Percentiles rank a stretch among this genome's conserved stretches.
Conservation (phyloP, 2,888 invertebrate species). For the Pristionchus entomophagus region DNA sequence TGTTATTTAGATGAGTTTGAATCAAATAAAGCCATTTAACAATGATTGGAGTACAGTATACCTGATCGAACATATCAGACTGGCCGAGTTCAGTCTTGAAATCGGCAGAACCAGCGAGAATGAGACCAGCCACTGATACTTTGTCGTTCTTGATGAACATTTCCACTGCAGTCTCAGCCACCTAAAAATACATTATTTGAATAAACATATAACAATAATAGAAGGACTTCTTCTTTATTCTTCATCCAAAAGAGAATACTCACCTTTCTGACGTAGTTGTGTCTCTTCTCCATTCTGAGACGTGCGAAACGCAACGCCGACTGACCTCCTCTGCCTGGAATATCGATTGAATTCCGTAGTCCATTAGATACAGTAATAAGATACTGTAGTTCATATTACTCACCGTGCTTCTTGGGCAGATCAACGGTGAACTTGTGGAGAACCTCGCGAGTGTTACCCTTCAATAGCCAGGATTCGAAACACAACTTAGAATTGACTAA, state of each 20-base stretch:
- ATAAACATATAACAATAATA: background rate
- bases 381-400: background rate
- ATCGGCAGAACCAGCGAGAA: constrained; percentile 98
- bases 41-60: constrained; percentile 78
- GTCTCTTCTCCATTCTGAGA: constrained; percentile 98
- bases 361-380: too few relatives aligned
- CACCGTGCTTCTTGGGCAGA: constrained; percentile 97
- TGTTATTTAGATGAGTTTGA: background rate
- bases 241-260: background rate
- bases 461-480: too few relatives aligned
- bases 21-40: background rate
- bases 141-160: constrained; percentile 97
- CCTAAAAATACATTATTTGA: constrained; percentile 76
- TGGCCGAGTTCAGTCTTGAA: constrained; percentile 99
- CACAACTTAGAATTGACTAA: too few relatives aligned
- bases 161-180: constrained; percentile 95
- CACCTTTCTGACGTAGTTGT: constrained; percentile 95
- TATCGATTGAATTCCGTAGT: background rate
- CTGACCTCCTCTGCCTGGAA: constrained; percentile 92
- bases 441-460: constrained; percentile 93
- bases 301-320: constrained; percentile 99
- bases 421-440: constrained; percentile 97
- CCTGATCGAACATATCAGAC: constrained; percentile 99
- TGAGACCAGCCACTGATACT: constrained; percentile 91
- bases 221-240: background rate